These are phyloP conservation scores for Drosophila nr. fundita DNA, from an alignment of 2,888 invertebrate genomes.

Conservation along the genomic window DNA sequence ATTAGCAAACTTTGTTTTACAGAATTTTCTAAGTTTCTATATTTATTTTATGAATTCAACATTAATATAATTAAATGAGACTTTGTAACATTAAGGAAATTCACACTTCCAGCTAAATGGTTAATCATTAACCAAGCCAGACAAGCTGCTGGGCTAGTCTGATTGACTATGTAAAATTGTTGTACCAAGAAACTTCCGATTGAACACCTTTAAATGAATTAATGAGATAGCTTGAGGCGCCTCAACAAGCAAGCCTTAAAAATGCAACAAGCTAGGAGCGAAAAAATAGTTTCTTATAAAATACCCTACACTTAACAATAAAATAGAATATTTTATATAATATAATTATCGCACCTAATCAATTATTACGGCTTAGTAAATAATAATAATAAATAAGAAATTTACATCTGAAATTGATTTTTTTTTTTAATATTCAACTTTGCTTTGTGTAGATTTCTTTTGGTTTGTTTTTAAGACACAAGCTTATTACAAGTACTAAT, in stretches of 20 bases:
- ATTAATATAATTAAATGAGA: not conserved
- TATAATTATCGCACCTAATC: not conserved
- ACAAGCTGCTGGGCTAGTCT: not conserved
- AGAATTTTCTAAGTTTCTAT: not conserved
- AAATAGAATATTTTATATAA: not conserved
- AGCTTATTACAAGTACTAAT: not conserved
- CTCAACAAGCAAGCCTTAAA: slow-evolving; percentile 13
- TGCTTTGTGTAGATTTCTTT: not conserved
- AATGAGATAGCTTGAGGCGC: slow-evolving; percentile 44
- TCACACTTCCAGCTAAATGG: not conserved
- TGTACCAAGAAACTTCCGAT: slow-evolving; percentile 42
- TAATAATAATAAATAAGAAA: no score
- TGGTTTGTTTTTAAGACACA: no score
- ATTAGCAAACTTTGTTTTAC: not conserved
- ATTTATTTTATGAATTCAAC: not conserved
- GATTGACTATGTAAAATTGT: slow-evolving; percentile 12
- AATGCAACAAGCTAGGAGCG: not conserved
- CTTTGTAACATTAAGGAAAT: not conserved
- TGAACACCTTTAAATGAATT: slow-evolving; percentile 56
- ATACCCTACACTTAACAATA: slow-evolving; percentile 13
- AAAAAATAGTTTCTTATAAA: not conserved
- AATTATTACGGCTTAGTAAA: not conserved
- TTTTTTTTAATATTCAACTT: not conserved
- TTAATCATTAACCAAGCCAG: not conserved
- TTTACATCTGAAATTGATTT: not conserved